A percentile compares a stretch with the other conserved stretches of the same genome.
Evolutionary conservation across 2,888 invertebrate genomes (phyloP).

Genomic region (Fabriciana adippe): DNA sequence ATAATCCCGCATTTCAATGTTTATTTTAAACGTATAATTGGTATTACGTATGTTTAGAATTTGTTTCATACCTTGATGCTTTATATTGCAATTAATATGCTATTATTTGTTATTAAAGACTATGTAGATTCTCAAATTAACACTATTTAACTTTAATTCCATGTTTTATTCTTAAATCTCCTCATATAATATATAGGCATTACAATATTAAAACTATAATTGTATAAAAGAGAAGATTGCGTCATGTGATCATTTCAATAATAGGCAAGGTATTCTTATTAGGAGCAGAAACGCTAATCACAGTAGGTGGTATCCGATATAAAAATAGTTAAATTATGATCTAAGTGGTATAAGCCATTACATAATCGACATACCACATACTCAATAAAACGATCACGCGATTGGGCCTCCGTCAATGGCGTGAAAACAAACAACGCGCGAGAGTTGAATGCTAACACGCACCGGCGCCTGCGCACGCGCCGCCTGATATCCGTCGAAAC

Average conservation of each 20-base stretch:
- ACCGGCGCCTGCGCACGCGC: slow-evolving; percentile 65
- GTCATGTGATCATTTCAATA: neutral
- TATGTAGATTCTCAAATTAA: too few species aligned
- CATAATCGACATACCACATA: slow-evolving; percentile 52
- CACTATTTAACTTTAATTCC: too few species aligned
- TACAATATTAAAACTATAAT: too few species aligned
- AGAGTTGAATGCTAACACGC: slow-evolving; percentile 69
- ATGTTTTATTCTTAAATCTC: too few species aligned
- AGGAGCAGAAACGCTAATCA: slow-evolving; percentile 20
- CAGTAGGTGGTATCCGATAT: slow-evolving; percentile 17
- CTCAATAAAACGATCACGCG: slow-evolving; percentile 73
- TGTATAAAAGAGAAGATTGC: too few species aligned
- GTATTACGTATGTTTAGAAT: too few species aligned
- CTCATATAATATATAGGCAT: too few species aligned
- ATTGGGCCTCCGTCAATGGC: slow-evolving; percentile 51
- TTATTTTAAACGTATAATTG: too few species aligned
- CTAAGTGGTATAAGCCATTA: slow-evolving; percentile 42
- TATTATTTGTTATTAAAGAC: too few species aligned
- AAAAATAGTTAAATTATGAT: slow-evolving; percentile 25
- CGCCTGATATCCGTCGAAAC: slow-evolving; percentile 63
- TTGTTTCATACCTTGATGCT: too few species aligned
- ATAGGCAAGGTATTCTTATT: neutral
- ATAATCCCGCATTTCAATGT: too few species aligned
- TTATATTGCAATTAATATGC: too few species aligned
- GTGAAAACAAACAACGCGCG: slow-evolving; percentile 70